phyloP scores from a whole-genome alignment of 2,888 invertebrate species.

The Mantis religiosa region DNA sequence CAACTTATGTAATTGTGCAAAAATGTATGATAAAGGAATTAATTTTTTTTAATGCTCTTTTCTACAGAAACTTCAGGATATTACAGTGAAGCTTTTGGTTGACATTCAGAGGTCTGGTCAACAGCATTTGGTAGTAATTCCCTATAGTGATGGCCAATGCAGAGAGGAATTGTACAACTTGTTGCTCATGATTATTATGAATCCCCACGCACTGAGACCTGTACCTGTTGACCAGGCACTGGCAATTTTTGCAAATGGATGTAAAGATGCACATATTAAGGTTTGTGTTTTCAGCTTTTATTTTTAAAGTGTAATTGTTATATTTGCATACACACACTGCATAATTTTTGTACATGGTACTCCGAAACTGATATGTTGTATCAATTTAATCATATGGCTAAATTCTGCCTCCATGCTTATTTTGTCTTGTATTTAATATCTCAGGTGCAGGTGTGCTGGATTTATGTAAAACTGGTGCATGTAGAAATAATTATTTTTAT shows the following conservation, averaged over 20 bases:
- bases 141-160: conserved; percentile 20
- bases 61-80: conserved; percentile 24
- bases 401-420: too few species aligned
- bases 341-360: too few species aligned
- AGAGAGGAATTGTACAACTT: conserved; percentile 25
- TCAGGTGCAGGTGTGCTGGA: too few species aligned
- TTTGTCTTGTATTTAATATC: too few species aligned
- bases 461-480: too few species aligned
- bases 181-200: conserved; percentile 18
- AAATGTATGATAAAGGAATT: too few species aligned
- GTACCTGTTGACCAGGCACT: conserved; percentile 25
- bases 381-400: too few species aligned
- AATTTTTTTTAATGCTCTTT: neutral
- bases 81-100: neutral
- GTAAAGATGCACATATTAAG: neutral
- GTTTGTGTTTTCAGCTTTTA: neutral
- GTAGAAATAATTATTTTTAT: too few species aligned
- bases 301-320: neutral
- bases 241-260: conserved; percentile 19
- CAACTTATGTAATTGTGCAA: too few species aligned
- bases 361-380: too few species aligned
- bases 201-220: conserved; percentile 26
- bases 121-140: conserved; percentile 11
- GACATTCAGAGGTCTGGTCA: conserved; percentile 11
- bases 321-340: too few species aligned